Evolutionary conservation across 2,888 invertebrate genomes (phyloP), one percentile per base, ranked within the genome.

Genomic region (Lumbricus terrestris): DNA sequence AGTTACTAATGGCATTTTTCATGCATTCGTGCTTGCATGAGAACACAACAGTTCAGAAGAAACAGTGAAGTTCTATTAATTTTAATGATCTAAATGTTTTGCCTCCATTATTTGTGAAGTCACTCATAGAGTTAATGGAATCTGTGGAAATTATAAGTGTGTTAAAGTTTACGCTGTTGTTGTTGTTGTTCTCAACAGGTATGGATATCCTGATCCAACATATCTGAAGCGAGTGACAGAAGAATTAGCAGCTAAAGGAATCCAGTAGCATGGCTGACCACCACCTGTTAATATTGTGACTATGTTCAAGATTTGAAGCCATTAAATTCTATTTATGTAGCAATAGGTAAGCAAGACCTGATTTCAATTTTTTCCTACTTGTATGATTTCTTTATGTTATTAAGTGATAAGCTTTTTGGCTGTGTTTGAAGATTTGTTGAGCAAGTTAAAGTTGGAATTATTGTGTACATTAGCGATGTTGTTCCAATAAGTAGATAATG

Each of bases 161-260:
- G 23, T 69, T n/a, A 69, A 69, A 69, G 69, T 69, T 69, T 69
- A 69, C 8, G 69, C n/a, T 69, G 11, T 69, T n/a, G 11, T 69
- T 1, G 20, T 47, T n/a, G n/a, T n/a, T n/a, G n/a, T 29, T 69
- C n/a, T 69, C 29, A n/a, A 38, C n/a, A 94, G 93, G 40, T 93
- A 92, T 92, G 94, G 94, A 16, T 94, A 94, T 91, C 94, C 94
- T 38, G 94, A 94, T 89, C 90, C 93, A 11, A 91, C 91, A 13
- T 94, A 94, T 91, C 91, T 94, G 88, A 91, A 91, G 47, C 91
- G 93, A 82, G 94, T 94, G 23, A 92, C 90, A 91, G 93, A 93
- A 88, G 94, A 94, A 85, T 91, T 94, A n/a, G 92, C 93, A 20
- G 91, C 91, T 11, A 93, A 93, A 91, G 94, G 94, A 18, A 93